Base-by-base conservation (phyloP, 1,140 invertebrate genomes). In the Bombyx mori region DNA sequence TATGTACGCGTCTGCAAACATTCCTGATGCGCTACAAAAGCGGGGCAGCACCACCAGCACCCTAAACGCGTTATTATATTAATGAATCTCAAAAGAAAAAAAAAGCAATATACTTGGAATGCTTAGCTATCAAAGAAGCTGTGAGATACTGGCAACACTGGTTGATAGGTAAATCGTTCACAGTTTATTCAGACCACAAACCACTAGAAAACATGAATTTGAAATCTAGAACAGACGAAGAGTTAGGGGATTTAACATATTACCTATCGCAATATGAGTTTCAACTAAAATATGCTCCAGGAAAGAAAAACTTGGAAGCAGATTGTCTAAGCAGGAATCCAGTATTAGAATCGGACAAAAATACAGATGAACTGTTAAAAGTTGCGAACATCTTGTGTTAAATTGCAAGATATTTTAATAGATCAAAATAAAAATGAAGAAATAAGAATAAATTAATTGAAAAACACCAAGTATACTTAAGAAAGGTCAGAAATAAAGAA, bases 61-160 rank as follows among this genome's bases (percentile, higher is more conserved):
- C 49, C 12, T 18, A 18, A 18, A 18, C 12, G 12, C 12, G 12
- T 18, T 18, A 18, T 18, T 18, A 18, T 18, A 18, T 18, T 18
- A 18, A 18, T 18, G 12, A 18, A 18, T 18, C 12, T 18, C 12
- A 46, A 46, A 46, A 46, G n/a, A 8, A 46, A 46, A 46, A 46
- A 46, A 8, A 46, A 46, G 12, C 12, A 18, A 18, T 18, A 18
- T 18, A 18, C 12, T 18, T 18, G 8, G 49, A 50, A 26, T 18
- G 42, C 49, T 50, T 7, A 50, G 7, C 49, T 50, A 6, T 26
- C 49, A 26, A 22, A 5, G 49, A 48, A 10, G 47, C 47, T 12
- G 9, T 48, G 6, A 52, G 10, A 22, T 52, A 52, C 18, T 52
- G 50, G 50, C 50, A 52, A 26, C 26, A 18, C 50, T 52, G 50